Evolutionary conservation across 2,797 vertebrate species (phyloP).

Genomic region (Cottoperca gobio): DNA sequence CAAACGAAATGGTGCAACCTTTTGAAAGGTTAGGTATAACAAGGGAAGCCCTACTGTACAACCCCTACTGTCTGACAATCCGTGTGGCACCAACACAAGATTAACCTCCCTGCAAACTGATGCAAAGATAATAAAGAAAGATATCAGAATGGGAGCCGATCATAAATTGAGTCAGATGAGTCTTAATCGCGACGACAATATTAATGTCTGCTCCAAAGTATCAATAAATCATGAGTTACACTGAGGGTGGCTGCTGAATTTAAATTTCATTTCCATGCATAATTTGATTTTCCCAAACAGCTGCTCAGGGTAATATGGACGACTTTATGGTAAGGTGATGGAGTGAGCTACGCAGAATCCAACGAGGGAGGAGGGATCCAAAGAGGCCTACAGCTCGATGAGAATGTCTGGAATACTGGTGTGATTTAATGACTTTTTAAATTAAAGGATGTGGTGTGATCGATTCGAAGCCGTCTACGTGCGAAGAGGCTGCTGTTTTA

Average conservation of each 20-base stretch:
- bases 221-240: constrained; percentile 73
- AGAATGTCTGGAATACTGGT: constrained; percentile 27
- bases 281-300: constrained; percentile 73
- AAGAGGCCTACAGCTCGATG: constrained; percentile 22
- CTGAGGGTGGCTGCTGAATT: constrained; percentile 57
- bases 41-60: constrained; percentile 54
- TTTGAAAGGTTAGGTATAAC: constrained; percentile 79
- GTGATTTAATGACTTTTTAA: constrained; percentile 64
- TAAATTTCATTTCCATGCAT: constrained; percentile 59
- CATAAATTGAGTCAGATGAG: constrained; percentile 60
- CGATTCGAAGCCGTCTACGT: constrained; percentile 38
- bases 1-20: constrained; percentile 71
- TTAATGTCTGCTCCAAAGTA: constrained; percentile 60
- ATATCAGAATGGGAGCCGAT: constrained; percentile 33
- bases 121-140: constrained; percentile 64
- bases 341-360: constrained; percentile 33
- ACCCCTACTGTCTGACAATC: constrained; percentile 41
- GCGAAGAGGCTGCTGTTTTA: constrained; percentile 50
- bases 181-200: constrained; percentile 61
- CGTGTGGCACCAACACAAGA: constrained; percentile 31
- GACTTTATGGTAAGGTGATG: constrained; percentile 59
- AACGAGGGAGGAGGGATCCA: constrained; percentile 15
- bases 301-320: constrained; percentile 55
- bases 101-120: constrained; percentile 41
- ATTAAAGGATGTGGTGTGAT: constrained; percentile 53